phyloP scores from a whole-genome alignment of 2,113 vertebrate genomes.

The Puntigrus tetrazona region DNA sequence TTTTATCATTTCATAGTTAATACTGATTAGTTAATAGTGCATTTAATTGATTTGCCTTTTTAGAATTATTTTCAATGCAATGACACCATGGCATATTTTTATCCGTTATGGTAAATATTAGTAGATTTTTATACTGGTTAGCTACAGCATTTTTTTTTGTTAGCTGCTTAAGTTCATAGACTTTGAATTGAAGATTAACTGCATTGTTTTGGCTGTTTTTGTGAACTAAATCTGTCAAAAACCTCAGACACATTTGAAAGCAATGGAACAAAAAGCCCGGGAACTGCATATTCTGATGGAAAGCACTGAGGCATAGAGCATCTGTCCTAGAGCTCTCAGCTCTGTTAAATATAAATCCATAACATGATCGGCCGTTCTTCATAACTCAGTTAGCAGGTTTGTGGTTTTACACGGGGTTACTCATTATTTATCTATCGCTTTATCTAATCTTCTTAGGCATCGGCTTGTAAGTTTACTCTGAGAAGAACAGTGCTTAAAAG shows the following conservation, averaged over 20 bases:
- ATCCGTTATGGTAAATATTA: neutral
- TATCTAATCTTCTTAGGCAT: slow-evolving; percentile 20
- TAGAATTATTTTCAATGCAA: neutral
- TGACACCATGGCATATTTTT: neutral
- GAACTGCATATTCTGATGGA: slow-evolving; percentile 45
- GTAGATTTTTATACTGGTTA: neutral
- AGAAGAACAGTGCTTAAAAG: slow-evolving; percentile 20
- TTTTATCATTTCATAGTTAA: neutral
- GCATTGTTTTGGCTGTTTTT: slow-evolving; percentile 50
- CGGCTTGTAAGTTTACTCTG: slow-evolving; percentile 9
- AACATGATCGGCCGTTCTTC: neutral
- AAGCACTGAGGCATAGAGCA: slow-evolving; percentile 14
- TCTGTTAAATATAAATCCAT: slow-evolving; percentile 24
- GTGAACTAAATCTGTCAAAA: slow-evolving; percentile 75
- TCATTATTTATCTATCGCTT: neutral
- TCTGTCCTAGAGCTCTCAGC: slow-evolving; percentile 23
- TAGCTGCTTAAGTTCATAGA: slow-evolving; percentile 4
- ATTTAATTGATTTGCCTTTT: slow-evolving; percentile 4
- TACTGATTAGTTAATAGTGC: neutral
- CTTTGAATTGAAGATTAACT: slow-evolving; percentile 59
- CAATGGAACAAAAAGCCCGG: slow-evolving; percentile 49
- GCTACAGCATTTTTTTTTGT: neutral
- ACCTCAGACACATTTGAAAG: slow-evolving; percentile 58
- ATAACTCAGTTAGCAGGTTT: slow-evolving; percentile 2
- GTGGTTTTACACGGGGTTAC: neutral